Base-by-base conservation (phyloP, 2,113 vertebrate species). In the Chroicocephalus ridibundus region DNA sequence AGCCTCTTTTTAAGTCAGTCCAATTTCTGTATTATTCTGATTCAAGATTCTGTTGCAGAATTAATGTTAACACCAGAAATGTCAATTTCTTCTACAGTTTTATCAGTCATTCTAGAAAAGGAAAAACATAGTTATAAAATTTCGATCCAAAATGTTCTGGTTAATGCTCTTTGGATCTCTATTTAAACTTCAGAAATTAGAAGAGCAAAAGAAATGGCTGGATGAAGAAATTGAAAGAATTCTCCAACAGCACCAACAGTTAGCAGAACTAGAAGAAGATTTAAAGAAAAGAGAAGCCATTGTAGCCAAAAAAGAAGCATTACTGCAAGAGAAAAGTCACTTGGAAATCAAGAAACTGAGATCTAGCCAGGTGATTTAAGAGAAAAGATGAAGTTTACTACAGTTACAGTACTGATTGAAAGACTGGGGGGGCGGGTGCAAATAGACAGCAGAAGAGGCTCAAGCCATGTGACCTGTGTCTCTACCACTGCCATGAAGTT, bases 191-290 rank as follows among this genome's bases (percentile, higher is more conserved):
- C 29, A 98, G 97, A 97, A 95, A 88, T 82, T 97, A 83, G 96
- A 99, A 97, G 97, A 98, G 44, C 88, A 97, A 96, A 98, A 96
- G 94, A 97, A 96, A 94, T 99, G 99, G 98, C 95, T 99, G 89
- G 99, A 99, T 96, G 98, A 99, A 96, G 98, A 99, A 96, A 98
- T 99, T 79, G 99, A 99, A 95, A 97, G 95, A 90, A 98, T 98
- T 94, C 96, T 99, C 78, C 98, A 98, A 86, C 98, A 98, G 78
- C 98, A 98, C 75, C 98, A 98, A 88, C 98, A 98, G 80, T 90
- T 99, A 93, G 97, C 96, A 92, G 97, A 98, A 94, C 97, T 99
- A 90, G 97, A 99, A 94, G 98, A 99, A 94, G 99, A 99, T 88
- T 97, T 99, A 94, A 98, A 97, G 96, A 98, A 98, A 93, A 98